These are phyloP conservation scores for Aythya fuligula DNA, from an alignment of 2,797 vertebrate species.

Conservation along the genomic window DNA sequence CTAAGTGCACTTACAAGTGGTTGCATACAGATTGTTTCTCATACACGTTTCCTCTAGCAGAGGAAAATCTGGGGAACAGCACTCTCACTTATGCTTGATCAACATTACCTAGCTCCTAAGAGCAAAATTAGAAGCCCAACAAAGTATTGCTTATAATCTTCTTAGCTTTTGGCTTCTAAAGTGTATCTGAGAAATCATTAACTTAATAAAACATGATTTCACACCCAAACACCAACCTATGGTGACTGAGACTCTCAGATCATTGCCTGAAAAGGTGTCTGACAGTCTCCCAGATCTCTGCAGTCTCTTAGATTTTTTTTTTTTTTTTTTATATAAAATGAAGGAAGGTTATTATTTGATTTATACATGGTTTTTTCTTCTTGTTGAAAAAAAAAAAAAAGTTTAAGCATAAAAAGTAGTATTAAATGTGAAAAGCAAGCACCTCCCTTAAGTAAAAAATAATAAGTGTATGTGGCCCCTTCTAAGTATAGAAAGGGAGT, in stretches of 20 bases:
- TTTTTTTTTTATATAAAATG: not conserved
- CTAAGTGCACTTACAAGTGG: not conserved
- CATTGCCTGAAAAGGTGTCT: not conserved
- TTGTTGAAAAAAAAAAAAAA: not conserved
- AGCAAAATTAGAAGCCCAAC: not conserved
- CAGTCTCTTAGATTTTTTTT: not conserved
- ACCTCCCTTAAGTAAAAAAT: not conserved
- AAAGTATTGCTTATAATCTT: not conserved
- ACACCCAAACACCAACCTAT: not conserved
- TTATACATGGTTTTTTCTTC: not conserved
- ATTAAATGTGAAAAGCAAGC: not conserved
- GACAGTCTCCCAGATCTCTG: not conserved
- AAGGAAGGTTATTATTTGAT: not conserved
- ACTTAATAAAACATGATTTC: not conserved
- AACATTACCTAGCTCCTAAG: not conserved
- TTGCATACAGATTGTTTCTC: not conserved
- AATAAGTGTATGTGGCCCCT: not conserved
- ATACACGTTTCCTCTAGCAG: not conserved
- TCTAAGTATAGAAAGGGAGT: not conserved
- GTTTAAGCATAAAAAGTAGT: not conserved
- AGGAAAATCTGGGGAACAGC: not conserved
- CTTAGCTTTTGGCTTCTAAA: not conserved
- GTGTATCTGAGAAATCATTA: not conserved
- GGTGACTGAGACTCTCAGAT: not conserved
- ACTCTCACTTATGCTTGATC: not conserved